phyloP scores from a whole-genome alignment of 2,113 vertebrate genomes.

The Hirundichthys speculiger region DNA sequence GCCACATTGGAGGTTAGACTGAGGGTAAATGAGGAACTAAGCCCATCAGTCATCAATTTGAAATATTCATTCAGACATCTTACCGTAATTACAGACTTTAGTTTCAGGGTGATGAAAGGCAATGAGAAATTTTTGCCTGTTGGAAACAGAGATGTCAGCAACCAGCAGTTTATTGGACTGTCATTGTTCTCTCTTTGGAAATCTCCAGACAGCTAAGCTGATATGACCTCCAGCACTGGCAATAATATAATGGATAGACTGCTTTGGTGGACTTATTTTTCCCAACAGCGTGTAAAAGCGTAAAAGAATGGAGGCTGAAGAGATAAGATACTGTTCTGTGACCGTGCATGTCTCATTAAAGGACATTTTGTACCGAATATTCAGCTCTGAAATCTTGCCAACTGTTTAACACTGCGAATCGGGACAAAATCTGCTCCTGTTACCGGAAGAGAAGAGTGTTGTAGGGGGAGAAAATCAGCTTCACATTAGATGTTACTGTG shows the following conservation, averaged over 20 bases:
- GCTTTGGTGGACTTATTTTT: conserved; percentile 23
- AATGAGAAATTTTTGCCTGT: conserved; percentile 2
- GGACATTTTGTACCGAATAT: conserved; percentile 53
- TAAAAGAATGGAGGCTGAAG: conserved; percentile 33
- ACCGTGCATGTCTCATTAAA: conserved; percentile 62
- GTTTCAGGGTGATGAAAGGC: conserved; percentile 13
- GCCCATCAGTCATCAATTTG: not conserved
- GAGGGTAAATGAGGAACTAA: conserved; percentile 22
- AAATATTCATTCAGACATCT: not conserved
- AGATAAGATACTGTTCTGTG: conserved; percentile 42
- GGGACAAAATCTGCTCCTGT: conserved; percentile 9
- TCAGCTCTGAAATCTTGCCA: conserved; percentile 52
- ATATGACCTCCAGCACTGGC: conserved; percentile 9
- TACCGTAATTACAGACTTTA: conserved; percentile 15
- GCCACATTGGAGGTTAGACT: conserved; percentile 11
- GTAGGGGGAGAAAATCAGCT: conserved; percentile 32
- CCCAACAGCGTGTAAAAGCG: conserved; percentile 32
- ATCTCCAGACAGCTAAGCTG: conserved; percentile 33
- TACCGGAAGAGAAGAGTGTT: not conserved
- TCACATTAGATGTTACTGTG: conserved; percentile 33
- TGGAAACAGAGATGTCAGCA: conserved; percentile 18
- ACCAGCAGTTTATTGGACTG: conserved; percentile 26
- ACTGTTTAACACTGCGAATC: conserved; percentile 47
- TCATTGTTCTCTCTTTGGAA: conserved; percentile 44
- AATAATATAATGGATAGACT: conserved; percentile 42